Conservation (phyloP, 2,113 vertebrate species). For the Hassar affinis region DNA sequence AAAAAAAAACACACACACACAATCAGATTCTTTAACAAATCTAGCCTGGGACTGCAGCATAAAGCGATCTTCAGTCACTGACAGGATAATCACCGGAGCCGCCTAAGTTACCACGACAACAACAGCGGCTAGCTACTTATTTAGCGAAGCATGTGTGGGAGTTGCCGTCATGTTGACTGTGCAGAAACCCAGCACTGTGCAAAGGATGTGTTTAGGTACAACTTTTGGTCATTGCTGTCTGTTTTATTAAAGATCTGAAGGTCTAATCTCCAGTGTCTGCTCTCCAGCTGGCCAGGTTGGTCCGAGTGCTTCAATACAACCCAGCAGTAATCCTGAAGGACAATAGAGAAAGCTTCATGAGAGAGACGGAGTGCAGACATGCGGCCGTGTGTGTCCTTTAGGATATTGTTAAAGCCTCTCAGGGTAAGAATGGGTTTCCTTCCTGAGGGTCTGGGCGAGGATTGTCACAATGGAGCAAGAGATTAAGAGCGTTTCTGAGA, state of each 20-base stretch:
- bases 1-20: background rate
- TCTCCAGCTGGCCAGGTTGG: background rate
- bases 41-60: background rate
- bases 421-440: slow-evolving; percentile 69
- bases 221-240: too few species aligned
- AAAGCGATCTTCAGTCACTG: background rate
- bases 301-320: background rate
- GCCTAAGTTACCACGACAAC: background rate
- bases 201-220: too few species aligned
- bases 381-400: slow-evolving; percentile 27
- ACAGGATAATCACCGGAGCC: background rate
- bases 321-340: slow-evolving; percentile 18
- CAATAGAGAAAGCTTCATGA: slow-evolving; percentile 40
- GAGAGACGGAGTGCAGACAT: slow-evolving; percentile 39
- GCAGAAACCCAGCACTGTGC: background rate
- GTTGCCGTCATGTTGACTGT: background rate
- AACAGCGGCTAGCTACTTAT: background rate
- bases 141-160: background rate
- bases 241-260: too few species aligned
- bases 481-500: background rate
- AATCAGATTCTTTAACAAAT: background rate
- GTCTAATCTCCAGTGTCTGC: background rate
- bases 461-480: slow-evolving; percentile 15
- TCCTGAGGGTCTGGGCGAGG: slow-evolving; percentile 61
- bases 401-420: slow-evolving; percentile 59